phyloP scores from a whole-genome alignment of 2,797 vertebrate species.

The Cacajao melanocephalus region DNA sequence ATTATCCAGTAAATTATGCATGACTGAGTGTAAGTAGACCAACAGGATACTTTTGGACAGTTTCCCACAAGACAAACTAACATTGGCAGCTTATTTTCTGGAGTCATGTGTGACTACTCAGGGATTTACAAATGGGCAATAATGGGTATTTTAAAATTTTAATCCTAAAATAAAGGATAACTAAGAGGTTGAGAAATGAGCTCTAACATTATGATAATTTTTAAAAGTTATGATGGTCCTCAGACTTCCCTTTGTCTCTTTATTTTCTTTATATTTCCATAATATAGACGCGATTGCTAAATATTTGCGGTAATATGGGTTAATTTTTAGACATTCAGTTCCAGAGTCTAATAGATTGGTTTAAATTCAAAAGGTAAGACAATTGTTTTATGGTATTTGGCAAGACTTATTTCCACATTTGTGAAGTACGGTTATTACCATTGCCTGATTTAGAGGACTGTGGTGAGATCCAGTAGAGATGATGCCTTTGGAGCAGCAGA shows the following conservation, averaged over 20 bases:
- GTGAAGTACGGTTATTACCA: background rate
- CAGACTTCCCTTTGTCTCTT: background rate
- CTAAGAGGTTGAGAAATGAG: background rate
- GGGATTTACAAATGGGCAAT: background rate
- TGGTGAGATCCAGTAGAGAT: background rate
- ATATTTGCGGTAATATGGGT: background rate
- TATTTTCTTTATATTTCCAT: background rate
- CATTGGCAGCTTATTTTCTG: constrained; percentile 57
- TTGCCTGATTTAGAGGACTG: background rate
- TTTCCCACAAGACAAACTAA: constrained; percentile 53
- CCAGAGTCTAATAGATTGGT: background rate
- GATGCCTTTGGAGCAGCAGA: background rate
- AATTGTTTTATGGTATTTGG: background rate
- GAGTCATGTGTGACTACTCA: background rate
- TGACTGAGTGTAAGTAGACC: constrained; percentile 61
- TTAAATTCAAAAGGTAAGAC: background rate
- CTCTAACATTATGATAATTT: background rate
- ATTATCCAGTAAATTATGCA: constrained; percentile 76
- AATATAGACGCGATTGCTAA: background rate
- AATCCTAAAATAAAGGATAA: constrained; percentile 16
- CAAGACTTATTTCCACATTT: background rate
- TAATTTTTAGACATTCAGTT: background rate
- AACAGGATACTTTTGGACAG: constrained; percentile 59
- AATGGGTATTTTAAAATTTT: constrained; percentile 23
- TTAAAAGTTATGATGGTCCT: background rate